These are phyloP conservation scores for Lepidotrigona ventralis DNA, from an alignment of 1,140 invertebrate species.

Conservation along the genomic window DNA sequence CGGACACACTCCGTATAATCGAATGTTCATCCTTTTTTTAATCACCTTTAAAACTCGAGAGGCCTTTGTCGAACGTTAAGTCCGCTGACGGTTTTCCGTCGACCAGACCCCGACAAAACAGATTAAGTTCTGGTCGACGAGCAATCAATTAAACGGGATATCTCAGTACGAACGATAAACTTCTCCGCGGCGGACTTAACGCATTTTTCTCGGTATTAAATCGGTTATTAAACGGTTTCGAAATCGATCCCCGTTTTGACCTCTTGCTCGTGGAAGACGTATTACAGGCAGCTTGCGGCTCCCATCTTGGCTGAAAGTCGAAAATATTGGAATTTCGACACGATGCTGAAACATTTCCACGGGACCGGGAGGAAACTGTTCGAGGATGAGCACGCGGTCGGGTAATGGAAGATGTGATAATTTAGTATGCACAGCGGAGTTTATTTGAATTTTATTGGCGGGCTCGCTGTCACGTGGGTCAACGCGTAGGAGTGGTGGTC, in stretches of 20 bases:
- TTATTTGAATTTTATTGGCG: conserved; percentile 81
- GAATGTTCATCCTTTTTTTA: conserved; percentile 14
- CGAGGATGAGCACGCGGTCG: conserved; percentile 63
- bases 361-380: conserved; percentile 50
- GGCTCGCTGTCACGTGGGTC: conserved; percentile 74
- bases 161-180: not conserved
- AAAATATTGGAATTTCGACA: conserved; percentile 62
- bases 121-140: conserved; percentile 20
- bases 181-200: not conserved
- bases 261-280: not conserved
- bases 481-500: conserved; percentile 62
- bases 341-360: conserved; percentile 46
- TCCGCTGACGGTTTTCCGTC: not conserved
- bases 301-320: conserved; percentile 32
- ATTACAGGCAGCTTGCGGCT: not conserved
- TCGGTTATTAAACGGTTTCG: not conserved
- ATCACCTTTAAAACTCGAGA: conserved; percentile 5
- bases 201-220: not conserved
- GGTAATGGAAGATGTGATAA: conserved; percentile 80
- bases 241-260: not conserved
- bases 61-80: conserved; percentile 5
- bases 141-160: conserved; percentile 36
- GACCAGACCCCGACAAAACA: conserved; percentile 23
- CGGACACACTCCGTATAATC: not conserved
- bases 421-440: conserved; percentile 80